phyloP scores from a whole-genome alignment of 2,797 vertebrate species.

The Echeneis naucrates region DNA sequence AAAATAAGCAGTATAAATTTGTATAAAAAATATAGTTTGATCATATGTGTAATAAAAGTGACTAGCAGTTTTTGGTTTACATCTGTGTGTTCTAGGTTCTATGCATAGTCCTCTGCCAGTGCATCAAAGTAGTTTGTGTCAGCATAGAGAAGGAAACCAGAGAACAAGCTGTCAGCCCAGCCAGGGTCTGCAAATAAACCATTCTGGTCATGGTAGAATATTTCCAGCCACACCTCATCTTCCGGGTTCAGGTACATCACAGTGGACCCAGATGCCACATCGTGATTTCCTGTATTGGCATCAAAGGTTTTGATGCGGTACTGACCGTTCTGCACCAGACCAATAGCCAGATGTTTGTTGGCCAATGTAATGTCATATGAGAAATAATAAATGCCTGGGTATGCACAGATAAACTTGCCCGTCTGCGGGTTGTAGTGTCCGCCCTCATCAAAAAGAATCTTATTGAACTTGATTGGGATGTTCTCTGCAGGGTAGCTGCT shows the following conservation, averaged over 20 bases:
- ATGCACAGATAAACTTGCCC: constrained; percentile 95
- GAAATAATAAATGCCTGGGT: constrained; percentile 96
- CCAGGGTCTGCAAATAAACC: constrained; percentile 95
- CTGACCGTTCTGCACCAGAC: constrained; percentile 94
- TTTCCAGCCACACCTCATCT: constrained; percentile 98
- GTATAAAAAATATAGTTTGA: constrained; percentile 64
- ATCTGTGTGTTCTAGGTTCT: constrained; percentile 26
- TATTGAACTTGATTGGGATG: constrained; percentile 94
- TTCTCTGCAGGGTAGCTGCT: constrained; percentile 96
- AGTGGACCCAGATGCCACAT: constrained; percentile 95
- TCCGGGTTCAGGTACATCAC: constrained; percentile 94
- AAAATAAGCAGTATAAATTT: constrained; percentile 46
- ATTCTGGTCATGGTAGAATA: constrained; percentile 96
- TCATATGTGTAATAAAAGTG: constrained; percentile 26
- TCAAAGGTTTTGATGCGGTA: constrained; percentile 96
- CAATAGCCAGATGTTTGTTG: constrained; percentile 96
- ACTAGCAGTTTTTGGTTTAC: constrained; percentile 33
- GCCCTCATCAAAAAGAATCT: constrained; percentile 95
- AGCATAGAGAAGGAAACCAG: constrained; percentile 96
- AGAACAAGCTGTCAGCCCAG: constrained; percentile 97
- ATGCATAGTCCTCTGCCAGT: constrained; percentile 88
- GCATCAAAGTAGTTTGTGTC: constrained; percentile 94
- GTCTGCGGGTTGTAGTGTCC: constrained; percentile 93
- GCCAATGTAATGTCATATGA: constrained; percentile 98
- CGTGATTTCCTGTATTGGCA: constrained; percentile 97